Base-by-base conservation (phyloP, 2,888 invertebrate genomes). In the Parasteatoda lunata region DNA sequence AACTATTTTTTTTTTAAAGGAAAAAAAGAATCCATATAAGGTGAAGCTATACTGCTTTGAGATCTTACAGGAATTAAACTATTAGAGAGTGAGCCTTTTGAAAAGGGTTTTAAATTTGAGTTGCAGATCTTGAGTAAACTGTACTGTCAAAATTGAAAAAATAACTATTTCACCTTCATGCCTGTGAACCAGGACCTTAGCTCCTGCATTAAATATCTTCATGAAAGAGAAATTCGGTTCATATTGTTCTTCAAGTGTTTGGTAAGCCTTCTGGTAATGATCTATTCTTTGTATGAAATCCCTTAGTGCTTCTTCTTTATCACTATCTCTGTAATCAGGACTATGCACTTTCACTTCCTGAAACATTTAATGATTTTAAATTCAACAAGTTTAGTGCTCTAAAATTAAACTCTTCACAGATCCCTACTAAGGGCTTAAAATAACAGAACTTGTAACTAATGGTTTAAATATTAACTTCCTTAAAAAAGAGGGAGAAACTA, bases 331-430 rank as follows among this genome's bases (percentile, higher is more conserved):
- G 92, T 99, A 99, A 93, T 99, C 99, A 0, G 99, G 99, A 91
- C 98, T 98, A 93, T 97, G 98, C 11, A 99, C 96, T 94, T 99
- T 99, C n/a, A 98, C 98, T 93, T 98, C 96, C 94, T 89, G 72
- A 82, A 81, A 77, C 49, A 80, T 13, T 64, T 0, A 75, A 15
- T 30, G 30, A 30, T 30, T 30, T 30, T 30, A 30, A 30, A 30
- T 30, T 30, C 2, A 30, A 30, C 30, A 30, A 30, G 30, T 30
- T 30, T 30, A 30, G 30, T 30, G 30, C 0, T 30, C 2, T 30
- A 30, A 30, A 30, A 30, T 30, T 30, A 30, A n/a, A n/a, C n/a
- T n/a, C n/a, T n/a, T n/a, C n/a, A n/a, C n/a, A n/a, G n/a, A n/a
- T n/a, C n/a, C n/a, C n/a, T n/a, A n/a, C n/a, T n/a, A n/a, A n/a